These are phyloP conservation scores for Oncorhynchus gorbuscha DNA, from an alignment of 2,113 vertebrate genomes.

Conservation along the genomic window DNA sequence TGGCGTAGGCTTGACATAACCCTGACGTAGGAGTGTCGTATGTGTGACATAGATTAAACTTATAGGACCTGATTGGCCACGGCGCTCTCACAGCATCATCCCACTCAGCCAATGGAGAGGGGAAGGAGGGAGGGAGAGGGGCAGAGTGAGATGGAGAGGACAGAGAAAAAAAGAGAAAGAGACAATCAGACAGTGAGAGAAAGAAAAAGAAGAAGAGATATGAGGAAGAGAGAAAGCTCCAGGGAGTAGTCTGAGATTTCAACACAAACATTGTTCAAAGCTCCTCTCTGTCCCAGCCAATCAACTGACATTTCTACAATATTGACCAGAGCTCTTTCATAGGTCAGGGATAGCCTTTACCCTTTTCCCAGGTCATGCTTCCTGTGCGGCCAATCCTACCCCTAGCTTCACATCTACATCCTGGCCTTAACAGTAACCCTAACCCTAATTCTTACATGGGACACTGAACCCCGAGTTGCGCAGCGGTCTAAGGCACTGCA, in stretches of 20 bases:
- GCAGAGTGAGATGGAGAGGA: background rate
- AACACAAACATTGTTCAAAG: background rate
- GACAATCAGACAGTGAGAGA: background rate
- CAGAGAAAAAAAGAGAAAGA: background rate
- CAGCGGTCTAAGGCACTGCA: too few species aligned
- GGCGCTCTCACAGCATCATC: too few species aligned
- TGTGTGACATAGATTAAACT: background rate
- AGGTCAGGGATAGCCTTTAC: too few species aligned
- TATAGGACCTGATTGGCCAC: background rate
- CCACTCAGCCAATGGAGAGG: background rate
- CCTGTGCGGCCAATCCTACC: too few species aligned
- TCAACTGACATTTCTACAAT: background rate
- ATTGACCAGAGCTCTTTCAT: too few species aligned
- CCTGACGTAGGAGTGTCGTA: too few species aligned
- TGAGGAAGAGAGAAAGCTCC: background rate
- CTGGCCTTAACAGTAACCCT: too few species aligned
- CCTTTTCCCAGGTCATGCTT: too few species aligned
- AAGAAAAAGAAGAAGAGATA: background rate
- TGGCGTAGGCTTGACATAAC: background rate
- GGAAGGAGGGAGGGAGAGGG: background rate
- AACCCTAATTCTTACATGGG: too few species aligned
- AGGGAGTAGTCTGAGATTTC: too few species aligned
- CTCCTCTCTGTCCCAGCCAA: background rate
- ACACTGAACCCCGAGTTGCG: too few species aligned
- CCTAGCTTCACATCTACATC: too few species aligned